These are phyloP conservation scores for Aptenodytes forsteri DNA, from an alignment of 2,113 vertebrate genomes.

Conservation along the genomic window DNA sequence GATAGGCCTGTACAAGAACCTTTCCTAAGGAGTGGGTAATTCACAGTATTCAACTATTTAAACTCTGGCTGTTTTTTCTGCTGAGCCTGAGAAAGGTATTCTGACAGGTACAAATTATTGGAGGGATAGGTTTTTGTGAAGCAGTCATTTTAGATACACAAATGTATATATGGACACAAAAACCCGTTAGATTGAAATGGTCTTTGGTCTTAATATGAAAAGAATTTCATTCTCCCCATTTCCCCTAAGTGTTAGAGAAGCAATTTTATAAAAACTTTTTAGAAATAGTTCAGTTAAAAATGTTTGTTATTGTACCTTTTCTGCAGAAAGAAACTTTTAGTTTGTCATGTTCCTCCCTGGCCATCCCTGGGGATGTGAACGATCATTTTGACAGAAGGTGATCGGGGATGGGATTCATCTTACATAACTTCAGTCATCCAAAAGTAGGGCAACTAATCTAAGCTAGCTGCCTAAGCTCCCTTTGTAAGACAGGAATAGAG, in stretches of 20 bases:
- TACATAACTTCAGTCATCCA: not conserved
- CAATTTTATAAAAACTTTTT: not conserved
- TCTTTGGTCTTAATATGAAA: not conserved
- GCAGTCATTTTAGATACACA: not conserved
- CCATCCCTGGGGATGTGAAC: not conserved
- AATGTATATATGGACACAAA: not conserved
- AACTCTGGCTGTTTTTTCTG: not conserved
- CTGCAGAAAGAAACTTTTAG: not conserved
- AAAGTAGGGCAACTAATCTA: not conserved
- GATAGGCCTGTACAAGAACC: not conserved
- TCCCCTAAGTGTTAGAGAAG: not conserved
- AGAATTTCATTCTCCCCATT: not conserved
- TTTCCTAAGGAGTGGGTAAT: not conserved
- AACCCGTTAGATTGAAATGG: not conserved
- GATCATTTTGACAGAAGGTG: not conserved
- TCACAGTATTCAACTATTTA: not conserved
- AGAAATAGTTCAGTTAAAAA: not conserved
- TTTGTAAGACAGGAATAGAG: not conserved
- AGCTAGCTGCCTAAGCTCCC: not conserved
- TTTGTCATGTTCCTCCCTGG: not conserved
- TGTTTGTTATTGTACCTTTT: not conserved
- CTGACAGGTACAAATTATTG: not conserved
- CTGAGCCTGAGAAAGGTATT: not conserved
- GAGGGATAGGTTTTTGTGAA: not conserved
- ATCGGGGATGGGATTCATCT: not conserved